A percentile compares a stretch with the other conserved stretches of the same genome.
Conservation (phyloP, 2,888 invertebrate species). For the Seira ritae region DNA sequence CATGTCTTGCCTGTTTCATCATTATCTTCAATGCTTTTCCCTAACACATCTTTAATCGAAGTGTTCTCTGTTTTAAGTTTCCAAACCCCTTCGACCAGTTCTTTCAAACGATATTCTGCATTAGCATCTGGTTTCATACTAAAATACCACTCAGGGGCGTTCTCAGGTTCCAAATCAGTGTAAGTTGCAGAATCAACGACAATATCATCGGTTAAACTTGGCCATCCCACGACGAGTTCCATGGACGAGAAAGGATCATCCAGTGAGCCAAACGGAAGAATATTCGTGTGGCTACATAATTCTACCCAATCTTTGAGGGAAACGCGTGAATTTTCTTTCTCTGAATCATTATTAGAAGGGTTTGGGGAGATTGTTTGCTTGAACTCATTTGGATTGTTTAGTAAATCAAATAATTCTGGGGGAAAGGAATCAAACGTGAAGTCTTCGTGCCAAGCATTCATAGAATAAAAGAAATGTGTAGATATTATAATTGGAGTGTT, state of each 20-base stretch:
- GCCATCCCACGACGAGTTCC: conserved; percentile 85
- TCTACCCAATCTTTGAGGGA: conserved; percentile 47
- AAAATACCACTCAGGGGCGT: conserved; percentile 84
- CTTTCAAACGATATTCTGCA: conserved; percentile 85
- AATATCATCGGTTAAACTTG: conserved; percentile 87
- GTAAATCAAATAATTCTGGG: conserved; percentile 68
- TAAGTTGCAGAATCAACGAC: conserved; percentile 92
- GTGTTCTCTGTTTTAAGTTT: conserved; percentile 78
- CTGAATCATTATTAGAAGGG: conserved; percentile 17
- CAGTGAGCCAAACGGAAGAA: conserved; percentile 71
- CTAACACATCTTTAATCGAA: conserved; percentile 78
- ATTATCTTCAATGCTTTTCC: conserved; percentile 76
- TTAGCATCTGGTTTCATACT: conserved; percentile 74
- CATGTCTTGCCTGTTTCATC: conserved; percentile 37
- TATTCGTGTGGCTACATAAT: conserved; percentile 58
- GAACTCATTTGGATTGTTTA: conserved; percentile 12
- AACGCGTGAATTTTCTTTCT: conserved; percentile 14
- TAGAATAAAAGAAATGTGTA: conserved; percentile 85
- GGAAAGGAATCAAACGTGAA: conserved; percentile 69
- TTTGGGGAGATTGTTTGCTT: conserved; percentile 1
- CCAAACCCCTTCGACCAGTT: conserved; percentile 84
- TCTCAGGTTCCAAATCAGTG: conserved; percentile 90
- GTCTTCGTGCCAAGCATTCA: conserved; percentile 78
- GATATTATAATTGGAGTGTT: conserved; percentile 82
- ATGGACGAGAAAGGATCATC: conserved; percentile 71